Percentiles rank a stretch among this genome's conserved stretches.
phyloP scores from a whole-genome alignment of 2,113 vertebrate genomes.

The Tragelaphus scriptus region DNA sequence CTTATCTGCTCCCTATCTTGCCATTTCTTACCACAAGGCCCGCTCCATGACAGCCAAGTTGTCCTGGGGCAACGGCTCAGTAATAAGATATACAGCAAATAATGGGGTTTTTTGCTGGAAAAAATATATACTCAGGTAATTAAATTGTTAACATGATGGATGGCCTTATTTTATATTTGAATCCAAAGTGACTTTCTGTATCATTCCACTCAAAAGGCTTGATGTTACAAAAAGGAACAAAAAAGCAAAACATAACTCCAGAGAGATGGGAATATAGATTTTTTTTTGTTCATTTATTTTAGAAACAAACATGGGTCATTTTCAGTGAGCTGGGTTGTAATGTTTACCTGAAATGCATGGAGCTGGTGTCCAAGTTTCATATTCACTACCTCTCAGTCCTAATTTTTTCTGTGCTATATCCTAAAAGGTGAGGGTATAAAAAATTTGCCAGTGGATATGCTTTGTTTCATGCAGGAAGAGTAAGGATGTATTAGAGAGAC shows the following conservation, averaged over 20 bases:
- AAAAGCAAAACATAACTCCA: slow-evolving; percentile 14
- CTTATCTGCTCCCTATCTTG: slow-evolving; percentile 81
- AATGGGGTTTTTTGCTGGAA: slow-evolving; percentile 79
- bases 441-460: not conserved
- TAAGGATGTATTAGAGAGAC: slow-evolving; percentile 61
- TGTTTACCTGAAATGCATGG: not conserved
- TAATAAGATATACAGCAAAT: slow-evolving; percentile 94
- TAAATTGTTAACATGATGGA: slow-evolving; percentile 98
- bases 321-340: not conserved
- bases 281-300: slow-evolving; percentile 60
- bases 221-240: slow-evolving; percentile 62
- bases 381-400: slow-evolving; percentile 59
- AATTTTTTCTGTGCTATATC: not conserved
- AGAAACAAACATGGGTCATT: slow-evolving; percentile 36
- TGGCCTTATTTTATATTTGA: slow-evolving; percentile 90
- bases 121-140: slow-evolving; percentile 94
- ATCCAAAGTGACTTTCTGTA: slow-evolving; percentile 83
- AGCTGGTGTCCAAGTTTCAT: slow-evolving; percentile 33
- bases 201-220: slow-evolving; percentile 71
- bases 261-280: slow-evolving; percentile 68
- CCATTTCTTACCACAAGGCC: slow-evolving; percentile 77
- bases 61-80: slow-evolving; percentile 86
- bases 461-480: slow-evolving; percentile 50
- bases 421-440: not conserved
- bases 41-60: slow-evolving; percentile 78